Base-by-base conservation (phyloP, 2,888 invertebrate genomes). In the Papilio elwesi region DNA sequence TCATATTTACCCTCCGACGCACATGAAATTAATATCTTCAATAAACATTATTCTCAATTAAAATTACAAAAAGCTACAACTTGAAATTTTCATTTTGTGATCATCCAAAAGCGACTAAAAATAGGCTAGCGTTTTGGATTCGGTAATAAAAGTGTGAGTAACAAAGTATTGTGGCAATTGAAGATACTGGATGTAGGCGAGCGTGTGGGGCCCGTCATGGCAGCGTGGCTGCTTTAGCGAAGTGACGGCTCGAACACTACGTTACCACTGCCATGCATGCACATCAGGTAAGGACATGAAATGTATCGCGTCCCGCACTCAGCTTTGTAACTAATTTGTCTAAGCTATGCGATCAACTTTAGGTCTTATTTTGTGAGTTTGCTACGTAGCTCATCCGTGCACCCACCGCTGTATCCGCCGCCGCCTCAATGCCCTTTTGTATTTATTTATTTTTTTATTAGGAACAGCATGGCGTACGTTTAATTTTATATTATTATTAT, bases 261-360 rank as follows among this genome's bases (percentile, higher is more conserved):
- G 43, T 9, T 1, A 1, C 43, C 9, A 43, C 8, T 43, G 43
- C 59, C 59, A 59, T 59, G 59, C 59, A 59, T n/a, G 59, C 59
- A 43, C 59, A 59, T 5, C 59, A 71, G 71, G 71, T 71, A 36
- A 52, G 16, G 15, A 1, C 52, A 57, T 38, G 47, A 49, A 59
- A 59, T 55, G 15, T 36, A 38, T 48, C 36, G 12, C 63, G 43
- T 66, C 43, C 64, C 26, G 15, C 63, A 48, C n/a, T 48, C 11
- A 49, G 15, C 55, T 57, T 59, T 71, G 53, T 68, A 48, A 15
- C 48, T 72, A 36, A 72, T 68, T 72, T 68, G 72, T 48, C 52
- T 72, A 68, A 48, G 36, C 62, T 10, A 55, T 55, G 63, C 72
- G 53, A 49, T 68, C 48, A 59, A 68, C 71, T 68, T 43, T 52